These are phyloP conservation scores for Drosophila mayaguana DNA, from an alignment of 2,888 invertebrate genomes.

Conservation along the genomic window DNA sequence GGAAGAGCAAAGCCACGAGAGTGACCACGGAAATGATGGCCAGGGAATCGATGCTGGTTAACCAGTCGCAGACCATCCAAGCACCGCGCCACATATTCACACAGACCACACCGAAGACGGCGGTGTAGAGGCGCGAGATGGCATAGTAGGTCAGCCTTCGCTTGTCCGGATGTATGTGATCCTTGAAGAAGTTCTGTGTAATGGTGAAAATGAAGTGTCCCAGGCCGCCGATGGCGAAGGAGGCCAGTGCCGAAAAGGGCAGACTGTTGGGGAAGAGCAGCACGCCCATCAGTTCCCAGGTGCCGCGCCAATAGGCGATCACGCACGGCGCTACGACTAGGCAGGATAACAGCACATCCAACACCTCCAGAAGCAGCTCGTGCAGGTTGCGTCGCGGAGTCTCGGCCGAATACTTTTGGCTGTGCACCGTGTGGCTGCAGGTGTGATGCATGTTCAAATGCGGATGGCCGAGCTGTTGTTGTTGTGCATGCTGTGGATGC, in stretches of 20 bases:
- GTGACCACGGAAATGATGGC: constrained; percentile 87
- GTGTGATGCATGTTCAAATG: constrained; percentile 37
- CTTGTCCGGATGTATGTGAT: constrained; percentile 88
- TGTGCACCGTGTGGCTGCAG: constrained; percentile 37
- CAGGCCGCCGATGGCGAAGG: constrained; percentile 89
- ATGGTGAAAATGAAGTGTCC: constrained; percentile 90
- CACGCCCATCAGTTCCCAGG: constrained; percentile 92
- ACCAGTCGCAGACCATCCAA: constrained; percentile 90
- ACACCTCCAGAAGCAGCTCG: constrained; percentile 87
- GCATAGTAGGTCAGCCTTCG: constrained; percentile 89
- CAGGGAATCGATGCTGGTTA: constrained; percentile 87
- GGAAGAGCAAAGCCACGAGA: constrained; percentile 88
- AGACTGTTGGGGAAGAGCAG: constrained; percentile 89
- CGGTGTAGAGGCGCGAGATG: constrained; percentile 90
- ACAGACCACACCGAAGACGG: constrained; percentile 91
- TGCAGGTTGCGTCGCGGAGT: constrained; percentile 69
- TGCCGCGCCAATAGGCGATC: constrained; percentile 94
- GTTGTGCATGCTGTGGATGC: constrained; percentile 30
- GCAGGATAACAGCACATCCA: constrained; percentile 91
- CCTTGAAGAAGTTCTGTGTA: constrained; percentile 88
- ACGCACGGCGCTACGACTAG: constrained; percentile 92
- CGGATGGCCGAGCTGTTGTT: constrained; percentile 22
- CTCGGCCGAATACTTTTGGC: constrained; percentile 56
- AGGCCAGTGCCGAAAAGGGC: constrained; percentile 88
- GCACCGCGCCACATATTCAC: constrained; percentile 95